Evolutionary conservation across 2,888 invertebrate species (phyloP).

Genomic region (Miltochrista miniata): DNA sequence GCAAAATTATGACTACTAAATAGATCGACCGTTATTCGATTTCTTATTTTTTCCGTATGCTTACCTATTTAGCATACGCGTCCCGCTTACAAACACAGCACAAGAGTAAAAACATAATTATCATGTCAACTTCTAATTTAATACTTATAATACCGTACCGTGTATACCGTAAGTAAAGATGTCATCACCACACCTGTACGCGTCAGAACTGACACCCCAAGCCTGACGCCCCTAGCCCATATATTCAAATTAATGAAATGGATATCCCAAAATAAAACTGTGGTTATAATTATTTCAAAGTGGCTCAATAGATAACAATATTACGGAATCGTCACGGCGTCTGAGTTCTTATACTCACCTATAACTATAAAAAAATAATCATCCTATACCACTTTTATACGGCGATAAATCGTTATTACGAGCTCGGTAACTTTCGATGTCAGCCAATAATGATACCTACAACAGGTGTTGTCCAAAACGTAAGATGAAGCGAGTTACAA

Average conservation of each 20-base stretch:
- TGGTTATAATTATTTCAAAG: conserved; percentile 1
- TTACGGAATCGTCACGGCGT: conserved; percentile 11
- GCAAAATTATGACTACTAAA: too few relatives aligned
- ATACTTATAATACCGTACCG: too few relatives aligned
- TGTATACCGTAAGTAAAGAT: too few relatives aligned
- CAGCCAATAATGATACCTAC: conserved; percentile 18
- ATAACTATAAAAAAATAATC: conserved; percentile 28
- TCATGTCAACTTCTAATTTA: too few relatives aligned
- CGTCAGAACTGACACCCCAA: not conserved
- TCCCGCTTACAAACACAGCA: too few relatives aligned
- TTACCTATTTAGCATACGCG: too few relatives aligned
- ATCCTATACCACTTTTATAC: conserved; percentile 26
- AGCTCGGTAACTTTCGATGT: conserved; percentile 23
- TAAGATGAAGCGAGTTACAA: conserved; percentile 4
- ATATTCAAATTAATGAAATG: not conserved
- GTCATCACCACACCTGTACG: not conserved
- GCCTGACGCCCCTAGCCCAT: not conserved
- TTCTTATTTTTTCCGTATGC: not conserved
- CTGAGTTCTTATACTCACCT: conserved; percentile 6
- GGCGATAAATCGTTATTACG: conserved; percentile 31
- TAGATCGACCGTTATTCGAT: not conserved
- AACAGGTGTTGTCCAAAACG: conserved; percentile 6
- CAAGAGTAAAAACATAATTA: too few relatives aligned
- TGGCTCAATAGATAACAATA: conserved; percentile 6
- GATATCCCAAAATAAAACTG: not conserved